A percentile compares a stretch with the other conserved stretches of the same genome.
phyloP scores from a whole-genome alignment of 1,140 invertebrate genomes.

The Temnothorax nylanderi region DNA sequence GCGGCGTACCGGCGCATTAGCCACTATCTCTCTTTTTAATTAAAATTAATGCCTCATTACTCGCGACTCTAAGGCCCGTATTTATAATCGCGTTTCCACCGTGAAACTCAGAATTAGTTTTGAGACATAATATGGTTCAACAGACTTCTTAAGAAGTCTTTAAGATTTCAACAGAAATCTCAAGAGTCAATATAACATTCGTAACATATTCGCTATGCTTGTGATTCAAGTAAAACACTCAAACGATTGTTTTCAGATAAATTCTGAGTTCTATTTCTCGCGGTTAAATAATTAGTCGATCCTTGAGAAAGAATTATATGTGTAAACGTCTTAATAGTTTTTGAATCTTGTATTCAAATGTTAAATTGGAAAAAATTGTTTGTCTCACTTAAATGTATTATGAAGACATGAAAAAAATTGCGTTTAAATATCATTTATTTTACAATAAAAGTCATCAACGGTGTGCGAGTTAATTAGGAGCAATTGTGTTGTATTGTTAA shows the following conservation, averaged over 20 bases:
- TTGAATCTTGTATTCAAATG: not conserved
- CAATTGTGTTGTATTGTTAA: not conserved
- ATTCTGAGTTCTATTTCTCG: not conserved
- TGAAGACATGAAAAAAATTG: not conserved
- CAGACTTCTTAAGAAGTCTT: not conserved
- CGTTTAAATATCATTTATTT: not conserved
- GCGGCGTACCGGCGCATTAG: slow-evolving; percentile 58
- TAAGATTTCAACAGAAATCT: not conserved
- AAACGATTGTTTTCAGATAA: not conserved
- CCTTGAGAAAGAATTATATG: not conserved
- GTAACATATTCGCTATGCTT: not conserved
- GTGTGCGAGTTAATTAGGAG: not conserved
- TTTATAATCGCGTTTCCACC: not conserved
- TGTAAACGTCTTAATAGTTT: not conserved
- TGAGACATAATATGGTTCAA: not conserved
- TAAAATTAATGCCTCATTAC: slow-evolving; percentile 74
- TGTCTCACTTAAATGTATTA: not conserved
- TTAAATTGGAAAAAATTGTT: not conserved
- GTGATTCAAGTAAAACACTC: not conserved
- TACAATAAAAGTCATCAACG: not conserved
- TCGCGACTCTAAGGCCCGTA: slow-evolving; percentile 11
- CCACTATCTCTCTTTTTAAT: slow-evolving; percentile 73
- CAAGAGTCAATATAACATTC: not conserved
- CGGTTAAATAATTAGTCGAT: not conserved
- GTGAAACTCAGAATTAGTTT: not conserved